Evolutionary conservation across 2,888 invertebrate genomes (phyloP).

Genomic region (Prosapia bicincta): DNA sequence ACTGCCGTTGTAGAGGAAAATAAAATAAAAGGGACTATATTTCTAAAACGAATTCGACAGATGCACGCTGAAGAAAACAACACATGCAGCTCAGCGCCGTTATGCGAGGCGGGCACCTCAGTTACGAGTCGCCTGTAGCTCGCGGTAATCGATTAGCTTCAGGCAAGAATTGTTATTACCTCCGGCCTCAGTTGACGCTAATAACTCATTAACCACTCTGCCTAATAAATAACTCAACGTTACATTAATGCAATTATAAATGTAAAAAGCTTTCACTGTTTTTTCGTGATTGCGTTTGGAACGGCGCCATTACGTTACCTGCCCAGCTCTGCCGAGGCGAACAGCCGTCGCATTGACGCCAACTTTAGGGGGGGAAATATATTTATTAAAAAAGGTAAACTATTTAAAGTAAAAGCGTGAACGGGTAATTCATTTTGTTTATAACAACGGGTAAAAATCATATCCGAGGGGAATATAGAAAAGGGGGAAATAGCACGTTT

Average conservation of each 20-base stretch:
- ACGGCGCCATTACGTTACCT: background rate
- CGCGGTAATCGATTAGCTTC: background rate
- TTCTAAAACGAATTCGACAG: no score
- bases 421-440: background rate
- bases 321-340: background rate
- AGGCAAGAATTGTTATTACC: background rate
- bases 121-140: background rate
- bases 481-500: no score
- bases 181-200: background rate
- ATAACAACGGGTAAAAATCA: no score
- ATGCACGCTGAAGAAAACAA: no score
- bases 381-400: no score
- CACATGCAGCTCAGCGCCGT: no score
- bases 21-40: no score
- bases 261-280: background rate
- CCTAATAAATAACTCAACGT: background rate
- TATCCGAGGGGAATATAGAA: no score
- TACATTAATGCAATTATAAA: background rate
- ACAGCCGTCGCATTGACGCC: no score
- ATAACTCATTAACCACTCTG: background rate
- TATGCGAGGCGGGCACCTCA: background rate
- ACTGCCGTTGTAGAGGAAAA: no score
- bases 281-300: no score
- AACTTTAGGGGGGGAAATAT: no score
- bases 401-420: background rate